Conservation (phyloP, 2,888 invertebrate species). For the Rosalia funebris region DNA sequence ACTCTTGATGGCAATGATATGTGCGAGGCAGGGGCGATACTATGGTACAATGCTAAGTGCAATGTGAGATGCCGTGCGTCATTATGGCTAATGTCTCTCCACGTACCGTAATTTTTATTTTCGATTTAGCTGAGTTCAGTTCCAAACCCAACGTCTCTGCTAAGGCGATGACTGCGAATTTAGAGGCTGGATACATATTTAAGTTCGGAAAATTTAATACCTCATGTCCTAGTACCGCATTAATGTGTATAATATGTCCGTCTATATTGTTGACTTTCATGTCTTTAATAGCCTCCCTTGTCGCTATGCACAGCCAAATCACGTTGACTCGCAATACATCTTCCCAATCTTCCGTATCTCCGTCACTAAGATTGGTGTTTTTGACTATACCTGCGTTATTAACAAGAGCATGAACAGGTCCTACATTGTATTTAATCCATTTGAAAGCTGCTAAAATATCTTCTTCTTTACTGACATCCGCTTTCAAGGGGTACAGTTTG, state of each 20-base stretch:
- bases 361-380: not conserved
- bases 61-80: too few species aligned
- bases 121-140: conserved; percentile 25
- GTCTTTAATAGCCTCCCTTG: conserved; percentile 46
- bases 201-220: conserved; percentile 34
- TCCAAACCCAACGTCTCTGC: conserved; percentile 43
- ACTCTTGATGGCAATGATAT: too few species aligned
- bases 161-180: too few species aligned
- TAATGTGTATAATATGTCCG: conserved; percentile 50
- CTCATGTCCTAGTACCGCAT: conserved; percentile 46
- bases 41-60: too few species aligned
- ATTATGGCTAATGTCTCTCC: too few species aligned
- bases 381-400: conserved; percentile 17
- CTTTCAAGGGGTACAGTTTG: too few species aligned
- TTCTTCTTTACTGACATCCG: too few species aligned
- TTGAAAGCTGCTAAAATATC: too few species aligned
- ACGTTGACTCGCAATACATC: conserved; percentile 44
- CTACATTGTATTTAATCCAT: too few species aligned
- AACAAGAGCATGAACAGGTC: too few species aligned
- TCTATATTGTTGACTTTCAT: conserved; percentile 45
- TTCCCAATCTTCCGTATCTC: conserved; percentile 38
- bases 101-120: conserved; percentile 39
- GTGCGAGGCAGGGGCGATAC: too few species aligned
- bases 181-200: too few species aligned
- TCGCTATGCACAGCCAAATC: conserved; percentile 43